A percentile compares a stretch with the other conserved stretches of the same genome.
Evolutionary conservation across 2,113 vertebrate species (phyloP).

Genomic region (Dipodomys merriami): DNA sequence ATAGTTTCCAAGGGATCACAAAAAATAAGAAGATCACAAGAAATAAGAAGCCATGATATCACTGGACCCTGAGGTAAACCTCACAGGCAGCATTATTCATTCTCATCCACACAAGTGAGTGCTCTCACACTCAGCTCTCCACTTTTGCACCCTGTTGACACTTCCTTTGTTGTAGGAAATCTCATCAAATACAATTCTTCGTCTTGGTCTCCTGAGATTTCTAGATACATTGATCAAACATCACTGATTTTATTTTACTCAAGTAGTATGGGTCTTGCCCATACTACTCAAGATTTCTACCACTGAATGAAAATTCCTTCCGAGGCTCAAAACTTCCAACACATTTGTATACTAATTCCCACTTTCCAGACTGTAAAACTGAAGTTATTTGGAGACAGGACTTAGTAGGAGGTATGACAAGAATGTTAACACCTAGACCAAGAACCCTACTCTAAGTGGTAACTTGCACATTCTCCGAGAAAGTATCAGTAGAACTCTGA

Average conservation of each 20-base stretch:
- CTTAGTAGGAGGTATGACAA: neutral
- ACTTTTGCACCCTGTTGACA: neutral
- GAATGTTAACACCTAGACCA: neutral
- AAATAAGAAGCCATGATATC: neutral
- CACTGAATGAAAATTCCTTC: neutral
- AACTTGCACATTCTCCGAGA: neutral
- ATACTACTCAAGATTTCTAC: neutral
- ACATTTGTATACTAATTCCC: neutral
- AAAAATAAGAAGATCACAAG: neutral
- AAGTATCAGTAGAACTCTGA: neutral
- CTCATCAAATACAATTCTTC: neutral
- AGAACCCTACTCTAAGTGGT: neutral
- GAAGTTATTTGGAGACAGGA: neutral
- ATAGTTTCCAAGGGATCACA: constrained; percentile 43
- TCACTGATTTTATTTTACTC: neutral
- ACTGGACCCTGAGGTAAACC: neutral
- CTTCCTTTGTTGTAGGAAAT: constrained; percentile 1
- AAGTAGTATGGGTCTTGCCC: neutral
- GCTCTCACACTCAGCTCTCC: neutral
- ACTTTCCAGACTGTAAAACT: neutral
- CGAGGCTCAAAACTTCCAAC: neutral
- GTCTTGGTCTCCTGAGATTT: neutral
- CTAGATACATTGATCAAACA: neutral
- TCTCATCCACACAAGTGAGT: neutral
- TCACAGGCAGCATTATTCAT: neutral